Evolutionary conservation across 2,888 invertebrate genomes (phyloP), one percentile per base, ranked within the genome.

Genomic region (Scotopteryx bipunctaria): DNA sequence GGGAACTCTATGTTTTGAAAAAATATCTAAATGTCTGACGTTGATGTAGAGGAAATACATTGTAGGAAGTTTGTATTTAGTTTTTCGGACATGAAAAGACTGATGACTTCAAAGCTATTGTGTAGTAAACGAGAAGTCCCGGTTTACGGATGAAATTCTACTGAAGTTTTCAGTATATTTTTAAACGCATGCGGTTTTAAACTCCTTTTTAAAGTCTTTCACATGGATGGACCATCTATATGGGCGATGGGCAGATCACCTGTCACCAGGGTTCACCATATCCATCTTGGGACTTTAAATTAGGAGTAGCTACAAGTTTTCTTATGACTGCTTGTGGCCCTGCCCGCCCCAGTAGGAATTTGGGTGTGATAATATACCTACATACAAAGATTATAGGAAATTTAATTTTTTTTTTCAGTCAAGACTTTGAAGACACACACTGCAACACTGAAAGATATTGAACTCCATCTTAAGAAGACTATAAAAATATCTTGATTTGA

Each of bases 391-490:
- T 41, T 52, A 8, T 40, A 49, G n/a, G n/a, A n/a, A 48, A 19
- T 36, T 33, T 61, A 48, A 56, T 51, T 46, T 63, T 61, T 73
- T 69, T 63, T 83, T 85, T 67, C 81, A 86, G 86, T 84, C 84
- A 53, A 75, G 81, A 47, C 69, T 86, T 48, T 85, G 58, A 82
- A 55, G 51, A 38, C 27, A 42, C n/a, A n/a, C n/a, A n/a, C n/a
- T 19, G 44, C 33, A 15, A 14, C 27, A 52, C 14, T 17, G 38
- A 37, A 35, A 54, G 37, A 44, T 33, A 36, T 40, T 37, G 11
- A 37, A 40, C 48, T 38, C 50, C 25, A 14, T 29, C 11, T 44
- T 46, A 62, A 56, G 55, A 64, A 45, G 38, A 21, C 11, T 21
- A 21, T 25, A 36, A 37, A 45, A 52, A 46, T 37, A 46, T 35